Evolutionary conservation across 2,888 invertebrate species (phyloP), one percentile per base, ranked within the genome.

Genomic region (Isoperla grammatica): DNA sequence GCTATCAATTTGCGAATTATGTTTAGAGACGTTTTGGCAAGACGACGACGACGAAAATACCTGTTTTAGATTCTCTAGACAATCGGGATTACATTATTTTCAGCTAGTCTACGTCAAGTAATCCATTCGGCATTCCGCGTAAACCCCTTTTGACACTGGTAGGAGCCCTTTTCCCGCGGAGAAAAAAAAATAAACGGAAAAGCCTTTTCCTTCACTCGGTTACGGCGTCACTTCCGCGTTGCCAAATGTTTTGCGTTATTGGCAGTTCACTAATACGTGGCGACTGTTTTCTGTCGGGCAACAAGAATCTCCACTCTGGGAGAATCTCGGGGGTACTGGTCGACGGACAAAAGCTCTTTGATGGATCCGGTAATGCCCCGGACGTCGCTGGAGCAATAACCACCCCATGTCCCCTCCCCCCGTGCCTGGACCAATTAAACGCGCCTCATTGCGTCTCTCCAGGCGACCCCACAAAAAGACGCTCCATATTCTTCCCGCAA

Each of bases 231-330:
- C 12, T 15, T n/a, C 20, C 39, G 45, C 48, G 37, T 35, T 60
- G 60, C 56, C 60, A 60, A 60, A 60, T 60, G 60, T 43, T 19
- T 11, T 19, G 20, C 43, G 60, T 60, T 60, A 60, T 60, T 60
- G 60, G 56, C 60, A 59, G 59, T 37, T 29, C 55, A 39, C 45
- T 60, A 56, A 60, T 60, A 56, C 49, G 6, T 43, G 46, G 56
- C 55, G 60, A 60, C 60, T 56, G 48, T 46, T 45, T 45, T 45
- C 19, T 17, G 2, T 11, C 53, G 12, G 39, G 45, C 22, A 49
- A 60, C 60, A 60, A 60, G 60, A 50, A 43, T 60, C 60, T 56
- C 56, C 60, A 60, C 56, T 60, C 37, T 13, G 12, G 22, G 39
- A 46, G 45, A 45, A 13, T 29, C 29, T 29, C 48, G 50, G 57